Conservation (phyloP, 1,140 invertebrate species). For the Bicyclus anynana region DNA sequence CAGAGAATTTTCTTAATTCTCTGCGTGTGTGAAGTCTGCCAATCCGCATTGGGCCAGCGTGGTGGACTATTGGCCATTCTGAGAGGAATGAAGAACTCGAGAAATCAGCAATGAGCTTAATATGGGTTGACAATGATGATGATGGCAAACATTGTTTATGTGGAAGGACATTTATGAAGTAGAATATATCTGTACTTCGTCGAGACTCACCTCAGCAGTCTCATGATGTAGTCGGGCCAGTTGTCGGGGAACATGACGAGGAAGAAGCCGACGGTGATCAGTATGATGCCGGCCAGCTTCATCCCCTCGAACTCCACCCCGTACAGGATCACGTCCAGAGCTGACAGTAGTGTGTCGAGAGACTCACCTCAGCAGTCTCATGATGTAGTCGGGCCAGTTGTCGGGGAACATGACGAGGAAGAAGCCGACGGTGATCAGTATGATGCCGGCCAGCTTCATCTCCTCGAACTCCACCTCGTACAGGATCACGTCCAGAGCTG, state of each 20-base stretch:
- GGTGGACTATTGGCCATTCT: too few relatives aligned
- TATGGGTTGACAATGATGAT: too few relatives aligned
- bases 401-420: slow-evolving; percentile 96
- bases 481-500: slow-evolving; percentile 91
- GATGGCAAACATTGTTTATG: too few relatives aligned
- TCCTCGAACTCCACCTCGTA: slow-evolving; percentile 92
- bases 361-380: slow-evolving; percentile 84
- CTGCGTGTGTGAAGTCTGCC: too few relatives aligned
- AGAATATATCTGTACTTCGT: too few relatives aligned
- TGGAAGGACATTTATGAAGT: too few relatives aligned
- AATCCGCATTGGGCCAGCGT: too few relatives aligned
- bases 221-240: slow-evolving; percentile 96
- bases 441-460: slow-evolving; percentile 96
- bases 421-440: slow-evolving; percentile 93
- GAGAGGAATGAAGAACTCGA: too few relatives aligned
- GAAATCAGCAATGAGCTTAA: too few relatives aligned
- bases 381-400: slow-evolving; percentile 97
- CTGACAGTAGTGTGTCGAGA: too few relatives aligned
- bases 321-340: slow-evolving; percentile 91
- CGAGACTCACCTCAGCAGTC: slow-evolving; percentile 83
- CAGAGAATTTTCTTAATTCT: too few relatives aligned
- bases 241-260: slow-evolving; percentile 96
- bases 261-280: slow-evolving; percentile 94
- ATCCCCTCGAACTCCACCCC: slow-evolving; percentile 92
- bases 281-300: slow-evolving; percentile 94